Conservation (phyloP, 2,113 vertebrate species). For the Telmatochromis brichardi region DNA sequence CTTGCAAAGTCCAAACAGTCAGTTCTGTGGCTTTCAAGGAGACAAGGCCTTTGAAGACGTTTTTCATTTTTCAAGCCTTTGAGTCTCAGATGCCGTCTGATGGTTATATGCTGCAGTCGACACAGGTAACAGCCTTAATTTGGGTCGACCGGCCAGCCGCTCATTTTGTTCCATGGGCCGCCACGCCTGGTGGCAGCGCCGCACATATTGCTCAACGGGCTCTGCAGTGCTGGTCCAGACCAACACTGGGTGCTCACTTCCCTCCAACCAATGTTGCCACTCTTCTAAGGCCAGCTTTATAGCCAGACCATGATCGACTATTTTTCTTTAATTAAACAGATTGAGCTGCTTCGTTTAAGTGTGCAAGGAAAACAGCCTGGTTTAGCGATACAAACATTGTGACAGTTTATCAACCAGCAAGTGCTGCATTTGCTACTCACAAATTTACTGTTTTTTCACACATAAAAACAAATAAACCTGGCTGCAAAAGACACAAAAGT, state of each 20-base stretch:
- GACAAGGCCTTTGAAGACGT: neutral
- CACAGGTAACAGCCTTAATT: neutral
- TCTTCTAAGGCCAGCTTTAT: neutral
- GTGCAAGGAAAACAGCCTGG: neutral
- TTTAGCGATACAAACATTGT: neutral
- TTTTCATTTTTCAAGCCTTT: neutral
- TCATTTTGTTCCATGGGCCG: neutral
- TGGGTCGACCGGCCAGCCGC: rapidly evolving
- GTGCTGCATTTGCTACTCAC: neutral
- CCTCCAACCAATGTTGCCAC: neutral
- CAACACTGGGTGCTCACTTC: neutral
- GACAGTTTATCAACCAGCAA: neutral
- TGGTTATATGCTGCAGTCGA: neutral
- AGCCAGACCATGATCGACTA: neutral
- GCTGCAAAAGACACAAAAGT: neutral
- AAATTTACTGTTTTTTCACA: neutral
- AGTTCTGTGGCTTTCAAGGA: neutral
- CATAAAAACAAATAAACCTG: neutral
- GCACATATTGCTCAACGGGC: neutral
- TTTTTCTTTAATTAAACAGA: neutral
- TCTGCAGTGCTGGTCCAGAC: neutral
- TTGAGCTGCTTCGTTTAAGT: neutral
- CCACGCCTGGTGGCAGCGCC: neutral
- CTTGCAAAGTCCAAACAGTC: neutral
- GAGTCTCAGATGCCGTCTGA: neutral